These are phyloP conservation scores for Muscicapa adusta DNA, from an alignment of 2,113 vertebrate species.

Conservation along the genomic window DNA sequence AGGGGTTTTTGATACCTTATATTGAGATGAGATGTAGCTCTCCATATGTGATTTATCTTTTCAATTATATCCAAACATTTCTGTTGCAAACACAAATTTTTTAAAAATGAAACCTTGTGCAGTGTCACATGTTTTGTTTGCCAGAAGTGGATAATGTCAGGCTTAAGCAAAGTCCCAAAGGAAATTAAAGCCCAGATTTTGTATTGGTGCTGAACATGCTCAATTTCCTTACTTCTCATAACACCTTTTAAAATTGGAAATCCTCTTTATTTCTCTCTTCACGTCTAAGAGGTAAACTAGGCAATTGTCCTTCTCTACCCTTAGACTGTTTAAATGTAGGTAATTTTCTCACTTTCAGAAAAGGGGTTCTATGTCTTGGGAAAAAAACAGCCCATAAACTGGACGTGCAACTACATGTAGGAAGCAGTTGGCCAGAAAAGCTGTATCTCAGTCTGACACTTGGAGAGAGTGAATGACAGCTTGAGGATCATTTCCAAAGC, in stretches of 20 bases:
- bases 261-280: background rate
- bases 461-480: background rate
- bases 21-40: background rate
- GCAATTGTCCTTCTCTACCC: background rate
- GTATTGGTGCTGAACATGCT: background rate
- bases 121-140: background rate
- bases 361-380: background rate
- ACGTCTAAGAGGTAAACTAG: background rate
- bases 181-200: background rate
- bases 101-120: background rate
- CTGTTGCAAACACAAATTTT: accelerated
- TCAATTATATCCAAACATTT: background rate
- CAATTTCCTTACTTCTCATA: background rate
- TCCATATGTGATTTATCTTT: background rate
- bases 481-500: background rate
- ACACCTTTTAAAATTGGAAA: background rate
- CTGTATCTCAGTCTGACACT: background rate
- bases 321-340: background rate
- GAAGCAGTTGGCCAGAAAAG: background rate
- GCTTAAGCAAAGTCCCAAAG: background rate
- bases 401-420: background rate
- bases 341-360: background rate
- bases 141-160: background rate
- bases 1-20: background rate
- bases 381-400: background rate